These are phyloP conservation scores for Lysandra coridon DNA, from an alignment of 2,888 invertebrate species.

Conservation along the genomic window DNA sequence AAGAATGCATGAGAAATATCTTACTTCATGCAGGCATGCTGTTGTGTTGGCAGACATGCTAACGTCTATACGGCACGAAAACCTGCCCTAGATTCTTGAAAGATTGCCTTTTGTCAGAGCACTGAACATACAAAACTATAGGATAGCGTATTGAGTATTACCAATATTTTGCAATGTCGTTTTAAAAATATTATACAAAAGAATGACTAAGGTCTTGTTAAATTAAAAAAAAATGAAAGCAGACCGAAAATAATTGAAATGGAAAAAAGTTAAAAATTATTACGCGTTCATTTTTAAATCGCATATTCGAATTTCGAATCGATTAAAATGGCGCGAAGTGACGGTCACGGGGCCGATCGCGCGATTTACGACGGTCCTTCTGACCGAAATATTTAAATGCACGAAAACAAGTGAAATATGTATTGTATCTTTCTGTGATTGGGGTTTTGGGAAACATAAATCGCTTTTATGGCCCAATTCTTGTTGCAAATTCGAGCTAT, in stretches of 20 bases:
- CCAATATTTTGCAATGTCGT: neutral
- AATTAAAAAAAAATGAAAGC: neutral
- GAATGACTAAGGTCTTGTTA: neutral
- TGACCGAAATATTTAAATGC: slow-evolving; percentile 49
- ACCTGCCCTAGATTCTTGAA: slow-evolving; percentile 58
- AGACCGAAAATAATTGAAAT: neutral
- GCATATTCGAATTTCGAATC: slow-evolving; percentile 44
- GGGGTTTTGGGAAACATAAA: slow-evolving; percentile 72
- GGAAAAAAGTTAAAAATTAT: slow-evolving; percentile 7
- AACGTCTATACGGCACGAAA: slow-evolving; percentile 61
- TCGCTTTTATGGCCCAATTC: slow-evolving; percentile 73
- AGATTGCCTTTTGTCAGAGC: slow-evolving; percentile 37
- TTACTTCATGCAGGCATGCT: slow-evolving; percentile 59
- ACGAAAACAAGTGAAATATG: slow-evolving; percentile 60
- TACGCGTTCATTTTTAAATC: slow-evolving; percentile 7
- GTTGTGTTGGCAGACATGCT: slow-evolving; percentile 61
- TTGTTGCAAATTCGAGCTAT: slow-evolving; percentile 69
- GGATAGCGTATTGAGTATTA: slow-evolving; percentile 1
- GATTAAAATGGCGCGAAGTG: slow-evolving; percentile 48
- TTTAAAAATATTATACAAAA: neutral
- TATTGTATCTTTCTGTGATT: slow-evolving; percentile 72
- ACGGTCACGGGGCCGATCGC: slow-evolving; percentile 53
- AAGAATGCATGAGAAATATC: slow-evolving; percentile 55
- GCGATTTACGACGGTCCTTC: slow-evolving; percentile 66
- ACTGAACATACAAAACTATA: slow-evolving; percentile 13